These are phyloP conservation scores for Mellilla xanthometata DNA, from an alignment of 2,888 invertebrate species.

Conservation along the genomic window DNA sequence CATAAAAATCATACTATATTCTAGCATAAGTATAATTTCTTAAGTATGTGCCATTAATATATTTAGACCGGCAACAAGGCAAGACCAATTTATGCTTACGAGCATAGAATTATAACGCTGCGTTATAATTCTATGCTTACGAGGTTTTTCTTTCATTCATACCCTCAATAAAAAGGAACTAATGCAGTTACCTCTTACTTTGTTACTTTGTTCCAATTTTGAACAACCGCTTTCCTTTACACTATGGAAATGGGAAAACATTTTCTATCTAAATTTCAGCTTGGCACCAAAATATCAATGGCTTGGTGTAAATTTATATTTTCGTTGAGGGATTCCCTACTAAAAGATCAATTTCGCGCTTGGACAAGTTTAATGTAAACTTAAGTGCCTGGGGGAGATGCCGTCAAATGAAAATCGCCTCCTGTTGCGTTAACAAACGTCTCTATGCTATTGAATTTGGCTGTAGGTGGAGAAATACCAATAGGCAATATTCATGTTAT, in stretches of 20 bases:
- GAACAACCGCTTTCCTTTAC: not conserved
- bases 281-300: slow-evolving; percentile 61
- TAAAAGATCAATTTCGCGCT: slow-evolving; percentile 82
- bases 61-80: no score
- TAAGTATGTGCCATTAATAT: no score
- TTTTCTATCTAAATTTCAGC: slow-evolving; percentile 40
- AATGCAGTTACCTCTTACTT: no score
- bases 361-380: slow-evolving; percentile 79
- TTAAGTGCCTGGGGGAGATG: slow-evolving; percentile 73
- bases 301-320: slow-evolving; percentile 70
- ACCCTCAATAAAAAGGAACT: no score
- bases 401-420: slow-evolving; percentile 67
- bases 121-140: no score
- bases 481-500: no score
- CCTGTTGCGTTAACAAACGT: slow-evolving; percentile 68
- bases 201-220: no score
- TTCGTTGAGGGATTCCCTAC: slow-evolving; percentile 70
- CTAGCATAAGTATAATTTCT: no score
- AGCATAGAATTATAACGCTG: no score
- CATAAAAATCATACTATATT: no score
- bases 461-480: slow-evolving; percentile 19
- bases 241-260: slow-evolving; percentile 17
- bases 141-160: no score
- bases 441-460: slow-evolving; percentile 72
- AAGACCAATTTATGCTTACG: no score